Evolutionary conservation across 1,140 invertebrate species (phyloP).

Genomic region (Drosophila lowei): DNA sequence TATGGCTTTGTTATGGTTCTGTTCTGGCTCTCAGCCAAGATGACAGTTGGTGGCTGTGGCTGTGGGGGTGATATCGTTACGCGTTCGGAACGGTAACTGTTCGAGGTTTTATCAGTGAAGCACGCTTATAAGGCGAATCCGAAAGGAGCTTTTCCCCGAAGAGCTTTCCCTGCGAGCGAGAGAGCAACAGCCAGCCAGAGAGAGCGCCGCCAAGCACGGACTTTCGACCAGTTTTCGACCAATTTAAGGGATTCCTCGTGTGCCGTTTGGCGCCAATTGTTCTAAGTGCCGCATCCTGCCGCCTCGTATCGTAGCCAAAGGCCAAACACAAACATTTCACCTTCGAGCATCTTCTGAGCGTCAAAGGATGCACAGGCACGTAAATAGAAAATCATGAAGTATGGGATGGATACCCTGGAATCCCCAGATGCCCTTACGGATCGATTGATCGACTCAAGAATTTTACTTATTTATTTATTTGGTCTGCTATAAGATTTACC

Average conservation of each 20-base stretch:
- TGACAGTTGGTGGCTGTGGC: constrained; percentile 19
- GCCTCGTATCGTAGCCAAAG: constrained; percentile 41
- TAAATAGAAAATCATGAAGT: background rate
- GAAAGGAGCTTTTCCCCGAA: constrained; percentile 29
- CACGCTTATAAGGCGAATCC: constrained; percentile 57
- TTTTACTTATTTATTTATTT: no score
- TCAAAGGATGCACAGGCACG: constrained; percentile 13
- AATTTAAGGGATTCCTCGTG: constrained; percentile 31
- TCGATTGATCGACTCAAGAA: no score
- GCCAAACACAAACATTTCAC: constrained; percentile 7
- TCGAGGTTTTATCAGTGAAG: constrained; percentile 59
- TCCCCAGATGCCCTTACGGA: no score
- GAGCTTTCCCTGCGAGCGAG: constrained; percentile 40
- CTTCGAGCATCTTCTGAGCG: background rate
- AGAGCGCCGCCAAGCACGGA: constrained; percentile 1
- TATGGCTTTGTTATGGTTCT: constrained; percentile 18
- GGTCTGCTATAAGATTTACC: no score
- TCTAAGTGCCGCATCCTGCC: constrained; percentile 55
- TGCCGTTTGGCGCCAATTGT: constrained; percentile 63
- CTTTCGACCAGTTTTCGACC: constrained; percentile 42
- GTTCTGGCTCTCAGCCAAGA: background rate
- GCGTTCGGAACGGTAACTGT: constrained; percentile 74
- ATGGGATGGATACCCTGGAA: no score
- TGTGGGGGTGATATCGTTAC: constrained; percentile 50
- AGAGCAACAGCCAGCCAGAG: constrained; percentile 30